Conservation (phyloP, 1,140 invertebrate genomes). For the Drosophila athabasca region DNA sequence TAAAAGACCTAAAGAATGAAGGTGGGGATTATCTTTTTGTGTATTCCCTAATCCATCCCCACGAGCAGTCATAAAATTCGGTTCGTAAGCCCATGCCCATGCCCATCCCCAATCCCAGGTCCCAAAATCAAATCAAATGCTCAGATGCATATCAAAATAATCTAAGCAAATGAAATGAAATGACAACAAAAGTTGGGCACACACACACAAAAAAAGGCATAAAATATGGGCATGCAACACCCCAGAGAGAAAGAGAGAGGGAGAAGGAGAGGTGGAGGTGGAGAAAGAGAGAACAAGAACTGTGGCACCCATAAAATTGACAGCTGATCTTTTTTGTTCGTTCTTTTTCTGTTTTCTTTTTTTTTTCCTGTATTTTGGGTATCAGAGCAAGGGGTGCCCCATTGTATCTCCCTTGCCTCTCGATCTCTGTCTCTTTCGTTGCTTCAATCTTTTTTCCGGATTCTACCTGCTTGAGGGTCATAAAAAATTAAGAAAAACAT, state of each 20-base stretch:
- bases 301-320: conserved; percentile 66
- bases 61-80: conserved; percentile 41
- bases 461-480: conserved; percentile 68
- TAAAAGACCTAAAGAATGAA: conserved; percentile 37
- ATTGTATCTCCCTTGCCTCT: conserved; percentile 42
- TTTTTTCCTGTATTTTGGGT: conserved; percentile 34
- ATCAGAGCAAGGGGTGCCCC: conserved; percentile 57
- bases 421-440: conserved; percentile 34
- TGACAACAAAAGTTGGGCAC: conserved; percentile 50
- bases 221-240: conserved; percentile 45
- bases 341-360: conserved; percentile 2
- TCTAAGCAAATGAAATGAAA: conserved; percentile 69
- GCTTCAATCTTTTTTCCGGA: conserved; percentile 25
- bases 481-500: conserved; percentile 76
- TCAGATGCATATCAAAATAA: conserved; percentile 71
- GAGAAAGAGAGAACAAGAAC: conserved; percentile 19
- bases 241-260: conserved; percentile 12
- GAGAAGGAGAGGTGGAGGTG: not conserved
- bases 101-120: conserved; percentile 26
- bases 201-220: conserved; percentile 32
- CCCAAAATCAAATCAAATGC: conserved; percentile 52
- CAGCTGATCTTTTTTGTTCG: conserved; percentile 69
- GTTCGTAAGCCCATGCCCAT: conserved; percentile 9
- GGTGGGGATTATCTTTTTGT: conserved; percentile 25
- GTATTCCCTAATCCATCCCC: conserved; percentile 14